Evolutionary conservation across 2,888 invertebrate species (phyloP), one percentile per base, ranked within the genome.

Genomic region (Drosophila ezoana): DNA sequence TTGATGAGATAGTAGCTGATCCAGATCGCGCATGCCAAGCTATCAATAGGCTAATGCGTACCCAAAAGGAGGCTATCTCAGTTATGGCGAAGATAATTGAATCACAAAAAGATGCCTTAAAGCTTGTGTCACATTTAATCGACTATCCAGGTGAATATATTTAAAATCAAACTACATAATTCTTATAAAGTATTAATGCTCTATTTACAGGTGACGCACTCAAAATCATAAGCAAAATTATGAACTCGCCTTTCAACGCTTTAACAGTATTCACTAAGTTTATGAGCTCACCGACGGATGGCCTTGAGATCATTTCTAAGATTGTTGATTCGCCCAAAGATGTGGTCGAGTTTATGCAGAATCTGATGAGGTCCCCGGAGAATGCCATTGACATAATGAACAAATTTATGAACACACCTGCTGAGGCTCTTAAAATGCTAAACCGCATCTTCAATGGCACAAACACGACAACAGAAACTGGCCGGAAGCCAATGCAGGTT

Each of bases 191-290:
- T 53, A 35, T 28, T 38, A 28, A 28, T 35, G n/a, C 32, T 18
- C 40, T 48, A 44, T 18, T 41, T 70, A 3, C 59, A 90, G 91
- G 92, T 35, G 92, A 92, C 73, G 92, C 91, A 3, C 79, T 92
- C 38, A 91, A 92, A 69, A 92, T 92, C 35, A 92, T 92, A 35
- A 91, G 91, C 59, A 92, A 92, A 89, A 89, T 92, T 53, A 92
- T 92, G 92, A 92, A 92, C 73, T 92, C 92, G 53, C 92, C 92
- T 10, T 91, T 92, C 60, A 91, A 92, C 75, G 92, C 92, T 45
- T 81, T 92, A 56, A 92, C 92, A 72, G 92, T 92, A 79, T 92
- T 92, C 60, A 92, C 92, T 2, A 92, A 92, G 80, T 92, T 92
- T 60, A 92, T 92, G 92, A 91, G 91, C 61, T 92, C 92, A 4